Base-by-base conservation (phyloP, 2,113 vertebrate genomes). In the Menidia beryllina region DNA sequence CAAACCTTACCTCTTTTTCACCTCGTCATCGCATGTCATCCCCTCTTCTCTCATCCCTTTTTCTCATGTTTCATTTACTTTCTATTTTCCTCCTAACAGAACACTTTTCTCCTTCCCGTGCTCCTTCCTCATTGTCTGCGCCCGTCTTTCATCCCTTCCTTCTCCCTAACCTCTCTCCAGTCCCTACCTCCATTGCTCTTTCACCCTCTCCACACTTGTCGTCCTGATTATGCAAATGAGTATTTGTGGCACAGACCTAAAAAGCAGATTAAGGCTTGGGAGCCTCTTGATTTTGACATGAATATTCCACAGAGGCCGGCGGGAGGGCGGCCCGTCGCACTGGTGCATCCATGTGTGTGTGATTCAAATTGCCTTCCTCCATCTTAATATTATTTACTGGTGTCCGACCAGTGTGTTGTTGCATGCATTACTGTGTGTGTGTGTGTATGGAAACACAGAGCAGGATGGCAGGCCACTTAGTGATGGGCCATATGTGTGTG, bases 221-320 rank as follows among this genome's bases (percentile, higher is more conserved):
- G 92, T 92, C 90, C 88, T 84, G 94, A 97, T 96, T 95, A 97
- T 96, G 96, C 91, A 94, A 92, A 96, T 96, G 92, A 95, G 91
- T 70, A 85, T 95, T 93, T 91, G 84, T 76, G 81, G 61, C 1
- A 19, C 26, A 85, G 81, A 88, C 89, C 88, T 91, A 90, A 93
- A 87, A 94, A 94, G 91, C 92, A 91, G 93, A 94, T 93, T 94
- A 91, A 92, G 89, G 81, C 83, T 66, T 79, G 87, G 92, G 93
- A 92, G 91, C 91, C 87, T 89, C 91, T 91, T 91, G 91, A 92
- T 88, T 88, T 88, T 86, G 70, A 54, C 91, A 89, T 75, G 81
- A 83, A 65, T 93, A 92, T 93, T 92, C 92, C 92, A 83, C 73
- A 85, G 92, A 91, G 92, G 87, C 83, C 82, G 45, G 79, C 83